Evolutionary conservation across 2,113 vertebrate genomes (phyloP).

Genomic region (Hippocampus abdominalis): DNA sequence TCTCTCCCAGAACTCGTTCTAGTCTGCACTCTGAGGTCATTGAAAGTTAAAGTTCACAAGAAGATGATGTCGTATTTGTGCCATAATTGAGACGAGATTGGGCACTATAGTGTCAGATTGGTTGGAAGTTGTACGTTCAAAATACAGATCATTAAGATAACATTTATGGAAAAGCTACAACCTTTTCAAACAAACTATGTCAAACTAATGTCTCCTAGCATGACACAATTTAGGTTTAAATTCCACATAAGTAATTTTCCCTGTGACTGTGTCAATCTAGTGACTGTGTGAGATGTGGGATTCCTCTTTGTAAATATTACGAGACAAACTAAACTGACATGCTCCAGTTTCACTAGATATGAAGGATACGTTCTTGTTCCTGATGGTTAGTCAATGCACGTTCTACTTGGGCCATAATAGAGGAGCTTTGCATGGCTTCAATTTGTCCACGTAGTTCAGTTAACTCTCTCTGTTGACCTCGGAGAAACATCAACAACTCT

Average conservation of each 20-base stretch:
- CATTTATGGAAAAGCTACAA: background rate
- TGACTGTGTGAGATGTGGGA: background rate
- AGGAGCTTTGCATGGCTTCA: slow-evolving; percentile 83
- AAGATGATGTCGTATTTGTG: background rate
- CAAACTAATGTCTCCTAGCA: background rate
- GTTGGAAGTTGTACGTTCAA: too few species aligned
- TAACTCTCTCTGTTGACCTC: slow-evolving; percentile 89
- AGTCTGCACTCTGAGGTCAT: slow-evolving; percentile 81
- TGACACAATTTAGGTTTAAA: background rate
- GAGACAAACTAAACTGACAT: background rate
- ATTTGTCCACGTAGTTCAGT: slow-evolving; percentile 82
- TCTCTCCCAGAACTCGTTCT: slow-evolving; percentile 80
- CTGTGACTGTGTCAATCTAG: background rate
- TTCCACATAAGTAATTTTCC: too few species aligned
- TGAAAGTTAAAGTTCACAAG: slow-evolving; percentile 73
- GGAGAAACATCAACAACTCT: slow-evolving; percentile 84
- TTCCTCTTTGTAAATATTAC: background rate
- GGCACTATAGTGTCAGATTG: background rate
- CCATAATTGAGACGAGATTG: background rate
- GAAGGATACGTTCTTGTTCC: slow-evolving; percentile 95
- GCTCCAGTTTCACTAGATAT: background rate
- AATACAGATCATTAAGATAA: background rate
- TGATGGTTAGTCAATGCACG: slow-evolving; percentile 82
- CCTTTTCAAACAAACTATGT: background rate
- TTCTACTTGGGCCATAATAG: slow-evolving; percentile 85